These are phyloP conservation scores for Ploceus nigricollis DNA, from an alignment of 2,113 vertebrate genomes.

Conservation along the genomic window DNA sequence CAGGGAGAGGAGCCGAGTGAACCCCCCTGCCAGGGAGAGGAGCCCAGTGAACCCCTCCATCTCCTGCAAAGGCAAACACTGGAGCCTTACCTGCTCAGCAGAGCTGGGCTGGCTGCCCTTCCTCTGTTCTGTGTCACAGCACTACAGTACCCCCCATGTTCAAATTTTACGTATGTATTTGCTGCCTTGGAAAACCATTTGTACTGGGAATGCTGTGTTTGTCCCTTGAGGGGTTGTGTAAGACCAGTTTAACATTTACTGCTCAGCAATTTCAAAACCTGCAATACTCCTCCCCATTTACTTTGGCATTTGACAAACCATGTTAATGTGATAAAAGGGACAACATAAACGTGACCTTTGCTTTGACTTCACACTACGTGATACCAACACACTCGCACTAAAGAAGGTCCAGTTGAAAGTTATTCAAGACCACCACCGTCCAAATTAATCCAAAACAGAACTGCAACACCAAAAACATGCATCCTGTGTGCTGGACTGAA, in stretches of 20 bases:
- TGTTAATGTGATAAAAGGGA: not conserved
- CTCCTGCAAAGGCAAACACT: not conserved
- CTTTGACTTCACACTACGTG: not conserved
- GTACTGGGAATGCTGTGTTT: not conserved
- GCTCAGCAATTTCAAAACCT: not conserved
- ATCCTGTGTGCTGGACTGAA: not conserved
- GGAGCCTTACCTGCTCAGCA: not conserved
- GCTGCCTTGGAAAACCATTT: not conserved
- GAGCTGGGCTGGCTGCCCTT: not conserved
- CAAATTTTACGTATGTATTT: not conserved
- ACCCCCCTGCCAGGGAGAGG: not conserved
- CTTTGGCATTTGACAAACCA: not conserved
- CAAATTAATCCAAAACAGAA: not conserved
- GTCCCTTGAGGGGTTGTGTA: not conserved
- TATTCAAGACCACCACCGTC: not conserved
- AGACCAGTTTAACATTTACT: not conserved
- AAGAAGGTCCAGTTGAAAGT: not conserved
- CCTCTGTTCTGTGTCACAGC: not conserved
- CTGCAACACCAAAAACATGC: not conserved
- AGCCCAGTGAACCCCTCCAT: not conserved
- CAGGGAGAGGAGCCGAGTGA: not conserved
- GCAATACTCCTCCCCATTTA: not conserved
- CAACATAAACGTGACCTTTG: not conserved
- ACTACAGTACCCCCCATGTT: fast-evolving
- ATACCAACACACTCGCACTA: not conserved